phyloP scores from a whole-genome alignment of 2,797 vertebrate genomes.

The Xerus rutilus region DNA sequence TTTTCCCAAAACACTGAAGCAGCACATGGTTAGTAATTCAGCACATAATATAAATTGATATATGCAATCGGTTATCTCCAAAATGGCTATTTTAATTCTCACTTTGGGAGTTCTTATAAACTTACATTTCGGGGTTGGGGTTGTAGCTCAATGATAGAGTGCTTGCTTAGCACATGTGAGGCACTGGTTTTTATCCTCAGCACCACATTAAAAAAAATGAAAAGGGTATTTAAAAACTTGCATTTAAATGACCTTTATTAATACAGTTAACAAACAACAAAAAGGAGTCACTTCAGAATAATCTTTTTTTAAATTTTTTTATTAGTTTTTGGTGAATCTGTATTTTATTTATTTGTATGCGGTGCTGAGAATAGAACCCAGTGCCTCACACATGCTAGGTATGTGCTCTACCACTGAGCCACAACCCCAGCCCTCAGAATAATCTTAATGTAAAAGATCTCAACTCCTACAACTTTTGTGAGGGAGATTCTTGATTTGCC shows the following conservation, averaged over 20 bases:
- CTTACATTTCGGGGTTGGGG: too few relatives aligned
- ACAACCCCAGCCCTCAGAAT: not conserved
- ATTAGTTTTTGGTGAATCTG: too few relatives aligned
- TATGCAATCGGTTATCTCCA: not conserved
- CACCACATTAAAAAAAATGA: too few relatives aligned
- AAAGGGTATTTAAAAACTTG: too few relatives aligned
- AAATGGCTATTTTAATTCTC: not conserved
- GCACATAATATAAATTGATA: constrained; percentile 38
- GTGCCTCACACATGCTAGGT: too few relatives aligned
- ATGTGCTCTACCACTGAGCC: too few relatives aligned
- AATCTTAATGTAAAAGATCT: not conserved
- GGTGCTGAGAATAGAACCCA: too few relatives aligned
- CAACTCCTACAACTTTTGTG: not conserved
- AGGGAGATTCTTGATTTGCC: not conserved
- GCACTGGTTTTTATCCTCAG: too few relatives aligned
- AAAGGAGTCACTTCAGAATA: not conserved
- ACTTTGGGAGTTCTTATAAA: not conserved
- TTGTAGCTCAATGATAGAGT: too few relatives aligned
- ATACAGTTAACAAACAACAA: constrained; percentile 9
- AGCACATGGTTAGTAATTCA: constrained; percentile 44
- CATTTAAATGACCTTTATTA: constrained; percentile 9
- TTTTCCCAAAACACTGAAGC: constrained; percentile 67
- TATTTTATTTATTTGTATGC: too few relatives aligned
- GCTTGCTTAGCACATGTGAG: too few relatives aligned
- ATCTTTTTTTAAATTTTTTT: not conserved